Evolutionary conservation across 2,888 invertebrate genomes (phyloP), one percentile per base, ranked within the genome.

Genomic region (Apoda limacodes): DNA sequence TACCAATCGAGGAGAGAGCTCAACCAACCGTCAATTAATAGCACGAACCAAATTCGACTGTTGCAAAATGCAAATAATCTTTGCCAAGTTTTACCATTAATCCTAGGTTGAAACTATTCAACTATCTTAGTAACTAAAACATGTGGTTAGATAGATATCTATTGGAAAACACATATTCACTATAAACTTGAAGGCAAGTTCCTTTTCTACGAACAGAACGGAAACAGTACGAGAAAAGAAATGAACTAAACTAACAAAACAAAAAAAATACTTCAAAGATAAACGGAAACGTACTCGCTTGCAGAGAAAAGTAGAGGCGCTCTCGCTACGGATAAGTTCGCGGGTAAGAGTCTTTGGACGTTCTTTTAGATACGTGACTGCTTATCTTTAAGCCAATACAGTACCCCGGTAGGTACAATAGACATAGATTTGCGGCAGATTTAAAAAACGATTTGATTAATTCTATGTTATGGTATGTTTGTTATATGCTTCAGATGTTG

Each of bases 271-370:
- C 60, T 60, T 17, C 60, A 62, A 69, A 72, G 71, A 74, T 75
- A 75, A 74, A 69, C 72, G 68, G 70, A 74, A 75, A 66, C 68
- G 64, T 69, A 64, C 63, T 55, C 62, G 67, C 62, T 71, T 70
- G 65, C 66, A 68, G 65, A 72, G 69, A 72, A 74, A 71, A 68
- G 62, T 65, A 66, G 57, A 56, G 56, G 63, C 60, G 61, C 53
- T 57, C 52, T 53, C 57, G 60, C 60, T 52, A 63, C 60, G 63
- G 63, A 62, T 70, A 76, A 75, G 63, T 72, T 74, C 56, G 59
- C 48, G 60, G 58, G 45, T 54, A 62, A 57, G 59, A 55, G 52
- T 62, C 55, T 54, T 59, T 54, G 48, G 48, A 48, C 54, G 53
- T 56, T 61, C 56, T 59, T 54, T 35, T 52, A 57, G 56, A 55